Base-by-base conservation (phyloP, 1,140 invertebrate genomes). In the Druon quercuslanigerum region DNA sequence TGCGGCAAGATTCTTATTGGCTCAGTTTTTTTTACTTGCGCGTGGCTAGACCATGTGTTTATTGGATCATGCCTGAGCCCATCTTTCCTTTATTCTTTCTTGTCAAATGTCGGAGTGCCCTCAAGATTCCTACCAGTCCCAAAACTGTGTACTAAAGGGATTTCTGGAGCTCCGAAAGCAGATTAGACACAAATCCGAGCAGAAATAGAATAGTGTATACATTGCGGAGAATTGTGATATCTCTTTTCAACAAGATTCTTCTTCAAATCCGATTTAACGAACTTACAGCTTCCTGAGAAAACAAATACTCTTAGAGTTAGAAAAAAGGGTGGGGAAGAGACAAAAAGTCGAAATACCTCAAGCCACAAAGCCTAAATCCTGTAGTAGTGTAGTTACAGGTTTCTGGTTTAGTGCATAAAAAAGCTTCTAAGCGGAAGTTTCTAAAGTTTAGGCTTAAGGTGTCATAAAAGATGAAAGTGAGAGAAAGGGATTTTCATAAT, bases 141-240 rank as follows among this genome's bases (percentile, higher is more conserved):
- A 56, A n/a, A 56, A 56, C 19, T 56, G 54, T 56, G 54, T 56
- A 20, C 54, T n/a, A 20, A 56, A n/a, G 17, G 54, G 54, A 56
- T 56, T 56, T 19, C 54, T 8, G 2, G 16, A 9, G 5, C 17
- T 54, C 5, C 14, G 11, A 54, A 54, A 54, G 17, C 16, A 54
- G 52, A 54, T 54, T 54, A 54, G 52, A 54, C 52, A 54, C 52
- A 54, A 54, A n/a, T 54, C 52, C 40, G 40, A 46, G 40, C 40
- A 46, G 40, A 46, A 46, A 46, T 46, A 6, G 9, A 46, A 9
- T 46, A 46, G 0, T 46, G 40, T 46, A 46, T 46, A 46, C 40
- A 46, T 46, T 46, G 40, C 40, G 40, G 40, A n/a, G 52, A 54
- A 54, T 54, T 19, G 17, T 17, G 52, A 54, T 54, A 54, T 19